Evolutionary conservation across 2,113 vertebrate genomes (phyloP).

Genomic region (Dasyornis broadbenti): DNA sequence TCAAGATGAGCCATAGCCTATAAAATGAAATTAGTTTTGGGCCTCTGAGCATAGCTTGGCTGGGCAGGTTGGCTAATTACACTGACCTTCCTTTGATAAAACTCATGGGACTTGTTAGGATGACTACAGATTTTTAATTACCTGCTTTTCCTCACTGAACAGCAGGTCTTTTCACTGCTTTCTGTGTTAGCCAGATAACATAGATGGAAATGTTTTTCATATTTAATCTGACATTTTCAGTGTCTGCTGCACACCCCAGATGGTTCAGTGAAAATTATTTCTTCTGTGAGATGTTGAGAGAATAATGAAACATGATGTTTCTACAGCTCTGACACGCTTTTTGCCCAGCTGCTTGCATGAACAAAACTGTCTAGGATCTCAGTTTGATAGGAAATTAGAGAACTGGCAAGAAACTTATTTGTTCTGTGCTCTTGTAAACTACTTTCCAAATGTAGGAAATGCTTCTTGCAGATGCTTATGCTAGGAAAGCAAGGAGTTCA

Average conservation of each 20-base stretch:
- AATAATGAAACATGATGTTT: background rate
- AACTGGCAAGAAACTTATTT: background rate
- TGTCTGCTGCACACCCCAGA: background rate
- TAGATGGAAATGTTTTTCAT: background rate
- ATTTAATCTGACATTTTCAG: background rate
- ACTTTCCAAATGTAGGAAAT: background rate
- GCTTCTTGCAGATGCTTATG: background rate
- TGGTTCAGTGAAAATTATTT: background rate
- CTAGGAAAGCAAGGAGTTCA: background rate
- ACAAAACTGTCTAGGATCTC: background rate
- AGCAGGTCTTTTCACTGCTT: background rate
- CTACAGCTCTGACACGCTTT: background rate
- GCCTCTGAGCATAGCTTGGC: background rate
- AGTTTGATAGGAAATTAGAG: background rate
- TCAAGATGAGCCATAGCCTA: background rate
- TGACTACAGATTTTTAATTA: background rate
- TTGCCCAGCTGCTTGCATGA: background rate
- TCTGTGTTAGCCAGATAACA: background rate
- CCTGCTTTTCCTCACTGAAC: background rate
- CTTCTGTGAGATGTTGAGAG: background rate
- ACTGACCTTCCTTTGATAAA: background rate
- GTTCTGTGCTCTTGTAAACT: background rate
- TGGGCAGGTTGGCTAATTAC: background rate
- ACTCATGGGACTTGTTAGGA: background rate
- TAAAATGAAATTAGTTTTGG: background rate